Evolutionary conservation across 35 echinoderm and acorn worm species (phyloP).

Genomic region (Ophiothrix spiculata): DNA sequence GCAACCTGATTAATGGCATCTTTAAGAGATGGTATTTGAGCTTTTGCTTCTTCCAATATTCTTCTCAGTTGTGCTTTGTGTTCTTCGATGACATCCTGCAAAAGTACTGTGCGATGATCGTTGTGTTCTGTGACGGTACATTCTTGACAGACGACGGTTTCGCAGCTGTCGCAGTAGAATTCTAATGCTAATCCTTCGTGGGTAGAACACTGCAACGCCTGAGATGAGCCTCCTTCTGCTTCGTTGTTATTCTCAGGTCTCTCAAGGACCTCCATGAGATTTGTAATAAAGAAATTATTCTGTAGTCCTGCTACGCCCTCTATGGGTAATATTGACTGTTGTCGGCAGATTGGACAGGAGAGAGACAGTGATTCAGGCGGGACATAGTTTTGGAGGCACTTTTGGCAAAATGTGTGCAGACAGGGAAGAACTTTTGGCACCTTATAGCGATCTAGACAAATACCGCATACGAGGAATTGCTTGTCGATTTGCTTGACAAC

Average conservation of each 20-base stretch:
- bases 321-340: conserved; percentile 88
- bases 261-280: conserved; percentile 97
- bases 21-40: conserved; percentile 77
- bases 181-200: too few relatives aligned
- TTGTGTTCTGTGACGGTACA: conserved; percentile 87
- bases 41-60: conserved; percentile 79
- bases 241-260: conserved; percentile 84
- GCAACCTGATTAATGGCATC: conserved; percentile 71
- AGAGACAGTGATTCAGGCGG: conserved; percentile 80
- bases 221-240: conserved; percentile 44
- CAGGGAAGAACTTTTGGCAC: conserved; percentile 91
- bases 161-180: conserved; percentile 83
- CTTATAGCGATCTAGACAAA: conserved; percentile 92
- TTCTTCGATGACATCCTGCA: conserved; percentile 84
- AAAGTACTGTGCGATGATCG: conserved; percentile 76
- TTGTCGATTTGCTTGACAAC: conserved; percentile 99
- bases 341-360: conserved; percentile 88
- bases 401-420: conserved; percentile 98
- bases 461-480: conserved; percentile 93
- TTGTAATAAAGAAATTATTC: conserved; percentile 97
- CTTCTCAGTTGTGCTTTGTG: conserved; percentile 79
- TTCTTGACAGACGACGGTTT: conserved; percentile 84
- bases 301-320: conserved; percentile 86
- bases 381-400: conserved; percentile 94
- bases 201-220: conserved; percentile 32